Evolutionary conservation across 2,113 vertebrate genomes (phyloP).

Genomic region (Mirounga angustirostris): DNA sequence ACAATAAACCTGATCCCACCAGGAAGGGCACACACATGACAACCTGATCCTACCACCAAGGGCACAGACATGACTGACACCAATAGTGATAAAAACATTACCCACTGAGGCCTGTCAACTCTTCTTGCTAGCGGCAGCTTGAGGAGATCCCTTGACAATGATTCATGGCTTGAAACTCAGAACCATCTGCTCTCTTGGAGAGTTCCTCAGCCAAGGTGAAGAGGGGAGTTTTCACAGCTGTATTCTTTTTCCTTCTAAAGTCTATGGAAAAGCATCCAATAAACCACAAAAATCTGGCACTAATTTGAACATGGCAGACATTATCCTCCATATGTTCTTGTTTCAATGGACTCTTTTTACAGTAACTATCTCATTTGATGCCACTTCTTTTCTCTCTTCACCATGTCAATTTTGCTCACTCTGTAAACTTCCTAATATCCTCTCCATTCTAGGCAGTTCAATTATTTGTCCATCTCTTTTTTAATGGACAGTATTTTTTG

Average conservation of each 20-base stretch:
- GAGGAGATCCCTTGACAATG: constrained; percentile 78
- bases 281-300: constrained; percentile 60
- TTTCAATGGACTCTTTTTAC: constrained; percentile 69
- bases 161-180: constrained; percentile 80
- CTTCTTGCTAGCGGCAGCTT: constrained; percentile 50
- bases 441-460: background rate
- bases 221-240: constrained; percentile 81
- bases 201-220: constrained; percentile 82
- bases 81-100: constrained; percentile 71
- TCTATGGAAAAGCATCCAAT: constrained; percentile 77
- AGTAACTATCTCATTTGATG: constrained; percentile 61
- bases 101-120: constrained; percentile 55
- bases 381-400: constrained; percentile 56
- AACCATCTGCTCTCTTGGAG: constrained; percentile 82
- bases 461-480: background rate
- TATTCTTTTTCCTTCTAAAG: constrained; percentile 76
- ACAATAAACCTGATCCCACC: constrained; percentile 57
- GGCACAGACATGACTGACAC: constrained; percentile 60
- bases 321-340: constrained; percentile 75
- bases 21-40: constrained; percentile 65
- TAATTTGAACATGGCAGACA: constrained; percentile 73
- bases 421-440: constrained; percentile 62
- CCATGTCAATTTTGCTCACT: constrained; percentile 31
- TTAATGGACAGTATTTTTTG: constrained; percentile 49
- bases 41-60: constrained; percentile 69